Percentiles rank a stretch among this genome's conserved stretches.
Conservation (phyloP, 23 tunicate species). For the Halocynthia aurantium region DNA sequence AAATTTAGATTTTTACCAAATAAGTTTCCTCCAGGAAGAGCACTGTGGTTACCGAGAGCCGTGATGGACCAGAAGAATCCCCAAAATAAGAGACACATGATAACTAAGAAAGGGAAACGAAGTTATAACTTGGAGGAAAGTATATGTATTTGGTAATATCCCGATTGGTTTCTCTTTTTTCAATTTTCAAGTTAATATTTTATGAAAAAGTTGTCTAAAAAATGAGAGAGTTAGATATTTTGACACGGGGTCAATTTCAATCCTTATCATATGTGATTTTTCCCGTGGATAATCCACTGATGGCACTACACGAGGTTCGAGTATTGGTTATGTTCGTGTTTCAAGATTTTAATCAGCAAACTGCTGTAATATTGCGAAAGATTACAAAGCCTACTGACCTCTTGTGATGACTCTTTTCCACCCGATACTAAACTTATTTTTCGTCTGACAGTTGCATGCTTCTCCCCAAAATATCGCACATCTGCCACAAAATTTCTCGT, state of each 20-base stretch:
- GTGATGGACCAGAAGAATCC: constrained; percentile 71
- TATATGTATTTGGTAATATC: no score
- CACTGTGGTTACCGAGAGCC: constrained; percentile 25
- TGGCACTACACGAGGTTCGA: no score
- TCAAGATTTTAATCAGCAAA: neutral
- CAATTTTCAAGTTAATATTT: no score
- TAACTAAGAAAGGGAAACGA: constrained; percentile 15
- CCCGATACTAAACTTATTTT: constrained; percentile 27
- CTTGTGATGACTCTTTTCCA: constrained; percentile 29
- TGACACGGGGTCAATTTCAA: no score
- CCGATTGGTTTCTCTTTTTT: no score
- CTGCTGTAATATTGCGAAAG: neutral
- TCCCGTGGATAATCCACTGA: no score
- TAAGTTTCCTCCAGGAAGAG: constrained; percentile 54
- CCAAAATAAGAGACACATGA: constrained; percentile 58
- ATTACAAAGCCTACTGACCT: constrained; percentile 13
- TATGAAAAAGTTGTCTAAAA: no score
- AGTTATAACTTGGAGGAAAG: no score
- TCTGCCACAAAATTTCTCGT: constrained; percentile 26
- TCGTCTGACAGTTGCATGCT: constrained; percentile 28
- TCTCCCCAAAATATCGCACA: constrained; percentile 54
- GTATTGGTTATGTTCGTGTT: no score
- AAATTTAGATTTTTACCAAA: constrained; percentile 30
- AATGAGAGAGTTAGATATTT: no score
- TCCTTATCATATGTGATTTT: no score